Evolutionary conservation across 2,797 vertebrate species (phyloP).

Genomic region (Echiichthys vipera): DNA sequence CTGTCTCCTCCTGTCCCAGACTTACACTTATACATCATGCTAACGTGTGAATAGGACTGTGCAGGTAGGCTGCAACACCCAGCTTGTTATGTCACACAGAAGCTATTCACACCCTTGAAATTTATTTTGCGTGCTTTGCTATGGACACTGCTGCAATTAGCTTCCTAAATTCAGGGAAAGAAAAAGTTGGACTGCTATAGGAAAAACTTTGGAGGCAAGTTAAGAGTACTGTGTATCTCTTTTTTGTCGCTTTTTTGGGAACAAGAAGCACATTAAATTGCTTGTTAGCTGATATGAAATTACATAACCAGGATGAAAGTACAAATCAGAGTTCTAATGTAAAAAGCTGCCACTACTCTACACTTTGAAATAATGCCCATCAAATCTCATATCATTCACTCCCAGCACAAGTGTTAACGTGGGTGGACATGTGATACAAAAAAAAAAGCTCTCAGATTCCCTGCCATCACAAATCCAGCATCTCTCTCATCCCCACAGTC

Average conservation of each 20-base stretch:
- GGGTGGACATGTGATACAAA: conserved; percentile 60
- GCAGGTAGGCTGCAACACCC: not conserved
- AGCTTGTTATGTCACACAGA: not conserved
- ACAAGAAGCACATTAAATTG: not conserved
- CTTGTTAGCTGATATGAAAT: conserved; percentile 11
- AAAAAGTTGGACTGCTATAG: not conserved
- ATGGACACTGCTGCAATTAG: not conserved
- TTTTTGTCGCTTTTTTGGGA: not conserved
- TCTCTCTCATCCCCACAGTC: conserved; percentile 55
- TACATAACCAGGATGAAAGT: conserved; percentile 27
- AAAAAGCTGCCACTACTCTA: conserved; percentile 10
- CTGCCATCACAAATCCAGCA: conserved; percentile 53
- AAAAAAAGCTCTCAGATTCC: conserved; percentile 42
- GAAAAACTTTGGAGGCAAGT: not conserved
- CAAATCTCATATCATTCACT: conserved; percentile 51
- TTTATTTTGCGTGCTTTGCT: conserved; percentile 2
- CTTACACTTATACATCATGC: not conserved
- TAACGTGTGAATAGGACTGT: not conserved
- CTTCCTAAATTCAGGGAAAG: not conserved
- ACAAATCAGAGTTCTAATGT: conserved; percentile 15
- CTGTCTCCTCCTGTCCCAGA: not conserved
- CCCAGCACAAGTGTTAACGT: conserved; percentile 52
- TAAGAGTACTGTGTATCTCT: not conserved
- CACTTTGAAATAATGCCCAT: conserved; percentile 44
- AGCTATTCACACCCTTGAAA: conserved; percentile 11